Evolutionary conservation across 37 sponge, comb jelly and placozoan species (phyloP).

Genomic region (Mnemiopsis leidyi): DNA sequence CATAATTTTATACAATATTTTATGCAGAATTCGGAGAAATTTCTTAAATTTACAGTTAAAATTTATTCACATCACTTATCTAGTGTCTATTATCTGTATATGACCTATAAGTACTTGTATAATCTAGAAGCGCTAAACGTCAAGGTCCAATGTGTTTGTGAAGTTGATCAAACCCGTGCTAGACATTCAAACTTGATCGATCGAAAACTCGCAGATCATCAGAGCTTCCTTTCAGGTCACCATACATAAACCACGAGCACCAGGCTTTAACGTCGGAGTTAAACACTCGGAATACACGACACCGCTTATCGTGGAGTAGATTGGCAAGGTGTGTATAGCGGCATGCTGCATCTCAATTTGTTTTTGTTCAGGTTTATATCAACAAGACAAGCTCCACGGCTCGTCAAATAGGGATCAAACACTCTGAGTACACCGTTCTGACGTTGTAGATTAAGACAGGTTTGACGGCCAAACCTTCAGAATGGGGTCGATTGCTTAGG

Average conservation of each 20-base stretch:
- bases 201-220: background rate
- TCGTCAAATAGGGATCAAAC: background rate
- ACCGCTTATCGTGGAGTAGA: slow-evolving; percentile 66
- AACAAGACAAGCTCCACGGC: background rate
- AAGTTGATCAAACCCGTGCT: background rate
- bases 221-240: slow-evolving; percentile 12
- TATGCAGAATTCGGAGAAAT: too few species aligned
- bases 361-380: background rate
- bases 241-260: slow-evolving; percentile 44
- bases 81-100: too few species aligned
- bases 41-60: too few species aligned
- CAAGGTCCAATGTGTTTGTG: too few species aligned
- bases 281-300: slow-evolving; percentile 69
- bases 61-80: too few species aligned
- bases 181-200: background rate
- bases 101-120: too few species aligned
- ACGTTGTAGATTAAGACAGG: background rate
- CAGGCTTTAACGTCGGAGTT: slow-evolving; percentile 65
- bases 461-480: background rate
- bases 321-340: background rate
- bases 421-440: background rate
- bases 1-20: too few species aligned
- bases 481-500: too few species aligned
- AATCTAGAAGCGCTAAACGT: too few species aligned
- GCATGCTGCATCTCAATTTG: background rate